Evolutionary conservation across 2,888 invertebrate species (phyloP).

Genomic region (Lypha dubia): DNA sequence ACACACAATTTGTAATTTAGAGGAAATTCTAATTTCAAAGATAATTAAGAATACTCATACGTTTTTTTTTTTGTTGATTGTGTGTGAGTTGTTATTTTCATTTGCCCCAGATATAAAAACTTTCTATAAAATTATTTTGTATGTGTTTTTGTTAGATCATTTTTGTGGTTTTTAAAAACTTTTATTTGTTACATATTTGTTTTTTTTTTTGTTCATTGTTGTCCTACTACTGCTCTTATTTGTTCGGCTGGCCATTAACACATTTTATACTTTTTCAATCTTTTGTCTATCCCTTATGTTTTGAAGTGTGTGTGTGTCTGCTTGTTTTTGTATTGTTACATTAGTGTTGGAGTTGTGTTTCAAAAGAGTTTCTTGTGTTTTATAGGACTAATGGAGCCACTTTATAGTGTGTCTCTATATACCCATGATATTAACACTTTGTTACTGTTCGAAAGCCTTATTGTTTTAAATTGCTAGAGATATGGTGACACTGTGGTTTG

Average conservation of each 20-base stretch:
- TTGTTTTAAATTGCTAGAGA: constrained; percentile 47
- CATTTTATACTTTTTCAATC: constrained; percentile 51
- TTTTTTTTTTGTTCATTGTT: not conserved
- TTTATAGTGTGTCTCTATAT: constrained; percentile 42
- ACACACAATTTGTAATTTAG: constrained; percentile 59
- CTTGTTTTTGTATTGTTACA: not conserved
- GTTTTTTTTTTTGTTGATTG: constrained; percentile 28
- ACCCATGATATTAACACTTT: constrained; percentile 67
- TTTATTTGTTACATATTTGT: constrained; percentile 48
- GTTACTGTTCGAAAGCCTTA: constrained; percentile 54
- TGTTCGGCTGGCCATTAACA: constrained; percentile 62
- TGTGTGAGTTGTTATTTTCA: not conserved
- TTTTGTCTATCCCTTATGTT: constrained; percentile 10
- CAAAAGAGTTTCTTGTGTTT: constrained; percentile 44
- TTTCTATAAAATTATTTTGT: constrained; percentile 62
- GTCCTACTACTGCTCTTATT: constrained; percentile 18
- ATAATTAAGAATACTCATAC: constrained; percentile 63
- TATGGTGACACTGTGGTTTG: not conserved
- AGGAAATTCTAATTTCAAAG: constrained; percentile 63
- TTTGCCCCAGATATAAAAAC: constrained; percentile 44
- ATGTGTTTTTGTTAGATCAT: constrained; percentile 28
- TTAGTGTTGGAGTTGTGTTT: constrained; percentile 7
- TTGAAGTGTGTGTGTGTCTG: not conserved
- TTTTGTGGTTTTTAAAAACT: constrained; percentile 45
- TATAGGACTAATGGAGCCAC: constrained; percentile 53